phyloP scores from a whole-genome alignment of 2,888 invertebrate genomes.

The Pocota personata region DNA sequence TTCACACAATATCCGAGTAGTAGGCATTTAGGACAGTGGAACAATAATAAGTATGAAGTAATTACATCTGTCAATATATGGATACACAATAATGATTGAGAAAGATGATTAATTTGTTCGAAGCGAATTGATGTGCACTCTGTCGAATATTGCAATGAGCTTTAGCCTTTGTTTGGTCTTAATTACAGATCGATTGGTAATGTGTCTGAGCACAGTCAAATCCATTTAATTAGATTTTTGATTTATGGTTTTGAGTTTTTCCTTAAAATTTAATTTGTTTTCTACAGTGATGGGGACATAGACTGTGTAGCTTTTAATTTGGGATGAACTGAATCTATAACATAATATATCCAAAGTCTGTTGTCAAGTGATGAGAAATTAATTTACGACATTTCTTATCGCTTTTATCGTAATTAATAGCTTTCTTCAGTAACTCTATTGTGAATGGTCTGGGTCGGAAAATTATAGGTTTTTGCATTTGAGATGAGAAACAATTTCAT shows the following conservation, averaged over 20 bases:
- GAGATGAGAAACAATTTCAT: too few relatives aligned
- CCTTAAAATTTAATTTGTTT: not conserved
- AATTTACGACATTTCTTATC: too few relatives aligned
- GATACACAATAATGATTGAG: conserved; percentile 32
- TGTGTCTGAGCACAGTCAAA: not conserved
- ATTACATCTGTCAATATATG: conserved; percentile 52
- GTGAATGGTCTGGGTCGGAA: too few relatives aligned
- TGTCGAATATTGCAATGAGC: not conserved
- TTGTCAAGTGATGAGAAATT: too few relatives aligned
- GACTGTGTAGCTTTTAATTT: too few relatives aligned
- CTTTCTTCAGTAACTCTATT: too few relatives aligned
- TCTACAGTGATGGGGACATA: too few relatives aligned
- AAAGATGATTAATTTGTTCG: conserved; percentile 57
- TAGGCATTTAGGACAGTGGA: conserved; percentile 18
- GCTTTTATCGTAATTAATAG: too few relatives aligned
- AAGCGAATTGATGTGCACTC: not conserved
- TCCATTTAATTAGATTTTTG: conserved; percentile 20
- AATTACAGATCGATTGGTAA: conserved; percentile 40
- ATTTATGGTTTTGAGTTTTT: conserved; percentile 4
- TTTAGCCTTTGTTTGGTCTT: conserved; percentile 11
- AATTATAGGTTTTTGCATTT: too few relatives aligned
- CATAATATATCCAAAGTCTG: too few relatives aligned
- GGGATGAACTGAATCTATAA: too few relatives aligned
- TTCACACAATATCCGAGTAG: conserved; percentile 2
- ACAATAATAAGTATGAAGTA: conserved; percentile 6